Evolutionary conservation across 2,888 invertebrate genomes (phyloP).

Genomic region (Plutella xylostella): DNA sequence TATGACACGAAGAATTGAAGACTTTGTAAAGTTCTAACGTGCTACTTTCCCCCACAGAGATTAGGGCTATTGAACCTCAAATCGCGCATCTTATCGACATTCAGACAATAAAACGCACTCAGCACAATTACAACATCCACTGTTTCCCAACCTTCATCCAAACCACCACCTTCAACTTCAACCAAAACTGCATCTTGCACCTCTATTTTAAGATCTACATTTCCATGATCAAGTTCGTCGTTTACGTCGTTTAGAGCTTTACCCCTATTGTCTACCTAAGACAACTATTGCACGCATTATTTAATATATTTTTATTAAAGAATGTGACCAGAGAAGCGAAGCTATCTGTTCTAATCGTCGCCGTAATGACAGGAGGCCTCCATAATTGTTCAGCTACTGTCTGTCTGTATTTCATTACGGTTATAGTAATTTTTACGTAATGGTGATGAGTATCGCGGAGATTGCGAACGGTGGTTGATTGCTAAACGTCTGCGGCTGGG

Average conservation of each 20-base stretch:
- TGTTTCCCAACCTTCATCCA: background rate
- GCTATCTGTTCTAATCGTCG: conserved; percentile 64
- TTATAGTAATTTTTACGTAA: conserved; percentile 69
- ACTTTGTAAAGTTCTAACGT: too few relatives aligned
- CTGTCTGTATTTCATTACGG: conserved; percentile 59
- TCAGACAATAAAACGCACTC: conserved; percentile 12
- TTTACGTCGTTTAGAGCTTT: background rate
- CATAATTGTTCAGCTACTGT: conserved; percentile 60
- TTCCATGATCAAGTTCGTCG: background rate
- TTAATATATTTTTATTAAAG: conserved; percentile 64
- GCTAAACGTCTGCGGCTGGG: conserved; percentile 30
- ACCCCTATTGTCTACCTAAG: background rate
- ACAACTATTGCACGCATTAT: conserved; percentile 35
- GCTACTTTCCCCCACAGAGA: too few relatives aligned
- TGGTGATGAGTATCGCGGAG: conserved; percentile 49
- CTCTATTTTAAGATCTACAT: background rate
- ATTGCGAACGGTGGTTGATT: conserved; percentile 48
- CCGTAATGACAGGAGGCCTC: conserved; percentile 54
- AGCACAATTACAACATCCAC: conserved; percentile 8
- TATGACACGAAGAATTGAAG: too few relatives aligned
- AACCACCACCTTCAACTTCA: background rate
- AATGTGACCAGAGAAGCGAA: conserved; percentile 52
- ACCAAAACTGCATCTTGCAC: background rate
- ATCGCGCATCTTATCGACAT: conserved; percentile 11
- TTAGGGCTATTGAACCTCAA: conserved; percentile 11